Evolutionary conservation across 2,888 invertebrate genomes (phyloP), one percentile per base, ranked within the genome.

Genomic region (Keiferia lycopersicella): DNA sequence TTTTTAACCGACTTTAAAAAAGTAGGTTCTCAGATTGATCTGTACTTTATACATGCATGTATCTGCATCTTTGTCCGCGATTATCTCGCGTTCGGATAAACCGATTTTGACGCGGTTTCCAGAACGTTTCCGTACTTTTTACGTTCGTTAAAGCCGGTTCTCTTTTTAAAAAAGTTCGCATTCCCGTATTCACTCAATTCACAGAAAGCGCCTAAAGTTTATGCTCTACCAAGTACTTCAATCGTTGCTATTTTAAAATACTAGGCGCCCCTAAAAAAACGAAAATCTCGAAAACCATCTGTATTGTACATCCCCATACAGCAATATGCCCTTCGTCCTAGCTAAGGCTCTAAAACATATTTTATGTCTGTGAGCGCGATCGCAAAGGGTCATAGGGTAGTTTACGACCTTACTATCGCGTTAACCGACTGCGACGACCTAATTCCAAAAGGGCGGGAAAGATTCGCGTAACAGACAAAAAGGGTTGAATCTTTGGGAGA

Each of bases 311-410:
- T 14, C 83, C 83, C 83, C 74, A 73, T 68, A 72, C 73, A 73
- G 73, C 79, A 82, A 83, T 83, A 82, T 83, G 82, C 81, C 74
- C 73, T 66, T 58, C 45, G 68, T 61, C 69, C 66, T 68, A 77
- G 82, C 79, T 73, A 69, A 69, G 71, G 76, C 69, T 77, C 81
- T 83, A 76, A 81, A 83, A 84, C 82, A 84, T 84, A 83, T 82
- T 84, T 84, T 83, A 85, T 76, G 82, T 72, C 65, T 68, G 57
- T 63, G 69, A 67, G 67, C 65, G 71, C 74, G 72, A 73, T 73
- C 73, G 71, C 67, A 69, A 67, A 72, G 77, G 79, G 75, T 76
- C 79, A 72, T 70, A 73, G 71, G 75, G 70, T 74, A 72, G 73
- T 82, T 84, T 83, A 82, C 74, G 73, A 69, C 69, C 68, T 68